phyloP scores from a whole-genome alignment of 2,113 vertebrate genomes.

The Nipponia nippon region DNA sequence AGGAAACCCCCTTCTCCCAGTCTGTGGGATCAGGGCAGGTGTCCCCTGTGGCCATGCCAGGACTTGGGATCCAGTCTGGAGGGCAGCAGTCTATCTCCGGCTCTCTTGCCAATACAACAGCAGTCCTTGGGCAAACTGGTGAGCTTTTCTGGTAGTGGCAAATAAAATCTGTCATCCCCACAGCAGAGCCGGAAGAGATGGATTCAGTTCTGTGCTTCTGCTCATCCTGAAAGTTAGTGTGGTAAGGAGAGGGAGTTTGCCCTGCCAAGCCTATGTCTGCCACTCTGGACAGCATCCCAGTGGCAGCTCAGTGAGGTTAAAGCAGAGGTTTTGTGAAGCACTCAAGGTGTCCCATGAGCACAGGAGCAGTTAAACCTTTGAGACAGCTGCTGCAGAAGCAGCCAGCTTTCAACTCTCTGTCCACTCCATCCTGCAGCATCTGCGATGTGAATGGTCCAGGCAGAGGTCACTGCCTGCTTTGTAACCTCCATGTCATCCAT shows the following conservation, averaged over 20 bases:
- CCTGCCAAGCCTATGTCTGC: background rate
- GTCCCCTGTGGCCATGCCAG: background rate
- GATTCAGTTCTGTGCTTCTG: background rate
- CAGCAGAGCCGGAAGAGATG: background rate
- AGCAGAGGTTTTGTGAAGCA: background rate
- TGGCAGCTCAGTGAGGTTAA: background rate
- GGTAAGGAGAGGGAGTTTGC: background rate
- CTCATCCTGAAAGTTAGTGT: background rate
- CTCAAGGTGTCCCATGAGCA: background rate
- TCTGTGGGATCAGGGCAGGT: background rate
- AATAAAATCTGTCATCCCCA: background rate
- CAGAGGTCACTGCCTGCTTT: background rate
- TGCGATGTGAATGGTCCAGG: background rate
- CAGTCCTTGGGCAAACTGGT: background rate
- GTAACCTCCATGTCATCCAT: background rate
- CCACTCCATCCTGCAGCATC: background rate
- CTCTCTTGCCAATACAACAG: background rate
- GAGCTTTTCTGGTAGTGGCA: background rate
- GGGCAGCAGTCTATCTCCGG: background rate
- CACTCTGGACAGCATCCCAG: background rate
- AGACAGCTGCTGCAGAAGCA: background rate
- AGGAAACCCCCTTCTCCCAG: background rate
- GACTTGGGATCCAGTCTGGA: background rate
- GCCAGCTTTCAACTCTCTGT: background rate
- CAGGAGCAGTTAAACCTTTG: background rate